Conservation (phyloP, 2,888 invertebrate genomes). For the Corbicula japonica region DNA sequence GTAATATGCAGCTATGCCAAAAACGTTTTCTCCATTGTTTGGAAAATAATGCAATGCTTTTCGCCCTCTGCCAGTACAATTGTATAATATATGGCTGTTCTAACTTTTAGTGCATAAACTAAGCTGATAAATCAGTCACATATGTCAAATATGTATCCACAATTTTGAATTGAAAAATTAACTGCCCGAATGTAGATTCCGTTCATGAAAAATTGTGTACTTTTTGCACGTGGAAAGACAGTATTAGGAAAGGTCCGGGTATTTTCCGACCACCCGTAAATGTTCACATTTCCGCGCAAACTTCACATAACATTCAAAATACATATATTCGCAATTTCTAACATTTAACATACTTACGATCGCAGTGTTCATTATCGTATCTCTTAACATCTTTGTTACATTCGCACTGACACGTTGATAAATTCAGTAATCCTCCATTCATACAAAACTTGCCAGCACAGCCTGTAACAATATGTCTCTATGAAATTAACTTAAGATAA, state of each 20-base stretch:
- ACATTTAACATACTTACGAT: constrained; percentile 26
- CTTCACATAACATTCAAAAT: no score
- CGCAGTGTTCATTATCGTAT: constrained; percentile 13
- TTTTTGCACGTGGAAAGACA: neutral
- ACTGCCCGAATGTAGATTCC: neutral
- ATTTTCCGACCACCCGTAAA: neutral
- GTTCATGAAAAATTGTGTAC: neutral
- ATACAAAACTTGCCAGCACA: constrained; percentile 25
- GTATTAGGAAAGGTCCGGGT: neutral
- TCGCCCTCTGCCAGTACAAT: no score
- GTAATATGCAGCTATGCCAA: no score
- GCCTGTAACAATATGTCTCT: constrained; percentile 8
- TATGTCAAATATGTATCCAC: no score
- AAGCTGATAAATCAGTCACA: no score
- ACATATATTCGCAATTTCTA: no score
- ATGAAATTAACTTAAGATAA: neutral
- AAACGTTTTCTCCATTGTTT: no score
- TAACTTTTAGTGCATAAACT: no score
- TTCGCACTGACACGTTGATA: constrained; percentile 24
- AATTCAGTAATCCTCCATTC: constrained; percentile 31
- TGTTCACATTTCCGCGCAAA: neutral
- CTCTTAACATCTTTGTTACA: constrained; percentile 33
- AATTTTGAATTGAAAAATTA: neutral
- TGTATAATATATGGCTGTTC: no score
- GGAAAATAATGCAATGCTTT: no score